Evolutionary conservation across 2,797 vertebrate genomes (phyloP).

Genomic region (Tolypeutes matacus): DNA sequence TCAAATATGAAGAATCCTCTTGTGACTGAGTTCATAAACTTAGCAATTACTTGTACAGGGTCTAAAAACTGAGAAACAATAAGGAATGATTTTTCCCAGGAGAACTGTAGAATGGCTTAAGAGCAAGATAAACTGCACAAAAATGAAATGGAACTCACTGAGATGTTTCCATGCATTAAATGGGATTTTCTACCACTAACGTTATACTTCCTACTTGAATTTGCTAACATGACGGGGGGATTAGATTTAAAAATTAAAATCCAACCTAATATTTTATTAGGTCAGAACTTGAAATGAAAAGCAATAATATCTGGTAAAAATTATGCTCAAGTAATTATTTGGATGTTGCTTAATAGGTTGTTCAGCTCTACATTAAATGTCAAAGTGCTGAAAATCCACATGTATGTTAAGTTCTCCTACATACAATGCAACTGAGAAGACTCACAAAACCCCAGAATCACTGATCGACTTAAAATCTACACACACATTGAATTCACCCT

Average conservation of each 20-base stretch:
- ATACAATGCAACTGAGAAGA: background rate
- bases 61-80: slow-evolving; percentile 65
- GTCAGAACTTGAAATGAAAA: slow-evolving; percentile 12
- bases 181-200: slow-evolving; percentile 40
- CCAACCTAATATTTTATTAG: slow-evolving; percentile 11
- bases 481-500: background rate
- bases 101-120: slow-evolving; percentile 53
- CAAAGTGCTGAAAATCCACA: background rate
- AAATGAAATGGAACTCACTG: slow-evolving; percentile 53
- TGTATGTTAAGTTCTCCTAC: background rate
- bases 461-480: background rate
- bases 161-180: slow-evolving; percentile 71
- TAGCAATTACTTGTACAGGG: slow-evolving; percentile 47
- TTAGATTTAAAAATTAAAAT: slow-evolving; percentile 35
- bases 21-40: slow-evolving; percentile 66
- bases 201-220: slow-evolving; percentile 51
- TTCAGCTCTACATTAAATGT: background rate
- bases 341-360: background rate
- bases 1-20: slow-evolving; percentile 43
- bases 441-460: background rate
- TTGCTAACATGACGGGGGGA: background rate
- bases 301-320: background rate
- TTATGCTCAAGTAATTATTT: background rate
- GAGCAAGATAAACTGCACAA: slow-evolving; percentile 24
- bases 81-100: slow-evolving; percentile 25